Percentiles rank a stretch among this genome's conserved stretches.
These are phyloP conservation scores for Arrhopalites spinosus DNA, from an alignment of 2,888 invertebrate species.

Conservation along the genomic window DNA sequence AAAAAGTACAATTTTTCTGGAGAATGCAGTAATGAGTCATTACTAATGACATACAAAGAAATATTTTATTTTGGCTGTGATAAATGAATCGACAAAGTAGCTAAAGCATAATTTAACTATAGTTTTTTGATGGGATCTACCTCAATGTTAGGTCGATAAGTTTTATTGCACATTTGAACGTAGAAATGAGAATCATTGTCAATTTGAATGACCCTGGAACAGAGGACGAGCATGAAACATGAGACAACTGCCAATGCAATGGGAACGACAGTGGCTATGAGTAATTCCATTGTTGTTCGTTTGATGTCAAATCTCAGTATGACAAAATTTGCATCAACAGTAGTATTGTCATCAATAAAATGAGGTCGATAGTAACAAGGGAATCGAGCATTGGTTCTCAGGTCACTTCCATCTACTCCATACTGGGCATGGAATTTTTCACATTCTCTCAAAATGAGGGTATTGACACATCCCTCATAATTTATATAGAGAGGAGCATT, in stretches of 20 bases:
- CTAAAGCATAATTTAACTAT: too few species aligned
- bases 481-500: slow-evolving; percentile 85
- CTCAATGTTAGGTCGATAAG: slow-evolving; percentile 14
- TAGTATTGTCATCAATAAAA: slow-evolving; percentile 60
- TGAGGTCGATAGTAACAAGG: slow-evolving; percentile 80
- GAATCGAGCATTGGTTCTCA: slow-evolving; percentile 85
- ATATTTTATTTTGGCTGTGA: too few species aligned
- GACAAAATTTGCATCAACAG: slow-evolving; percentile 66
- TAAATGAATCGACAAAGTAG: too few species aligned
- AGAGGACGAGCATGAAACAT: slow-evolving; percentile 79
- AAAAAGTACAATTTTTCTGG: too few species aligned
- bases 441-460: slow-evolving; percentile 78
- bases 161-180: slow-evolving; percentile 71
- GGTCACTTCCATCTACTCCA: slow-evolving; percentile 86
- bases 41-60: too few species aligned
- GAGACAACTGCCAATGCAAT: slow-evolving; percentile 81
- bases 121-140: not conserved
- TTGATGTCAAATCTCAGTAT: slow-evolving; percentile 76
- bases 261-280: slow-evolving; percentile 72
- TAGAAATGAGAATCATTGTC: slow-evolving; percentile 92
- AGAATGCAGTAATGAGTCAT: too few species aligned
- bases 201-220: slow-evolving; percentile 83
- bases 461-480: slow-evolving; percentile 87
- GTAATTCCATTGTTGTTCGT: slow-evolving; percentile 67
- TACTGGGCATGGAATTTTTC: slow-evolving; percentile 81